Base-by-base conservation (phyloP, 2,113 vertebrate genomes). In the Phycodurus eques region DNA sequence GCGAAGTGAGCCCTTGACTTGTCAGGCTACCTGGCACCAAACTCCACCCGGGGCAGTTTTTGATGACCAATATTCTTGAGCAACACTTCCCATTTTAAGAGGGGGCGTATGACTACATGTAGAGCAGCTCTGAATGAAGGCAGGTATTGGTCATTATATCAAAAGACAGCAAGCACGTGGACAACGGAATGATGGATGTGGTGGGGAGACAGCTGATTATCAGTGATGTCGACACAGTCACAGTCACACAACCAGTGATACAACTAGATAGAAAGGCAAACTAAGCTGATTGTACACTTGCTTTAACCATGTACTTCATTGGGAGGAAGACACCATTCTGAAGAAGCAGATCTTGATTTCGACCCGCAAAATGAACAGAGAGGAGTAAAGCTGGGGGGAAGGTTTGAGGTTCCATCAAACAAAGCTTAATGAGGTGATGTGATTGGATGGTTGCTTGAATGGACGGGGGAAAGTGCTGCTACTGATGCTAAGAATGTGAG, bases 321-420 rank as follows among this genome's bases (percentile, higher is more conserved):
- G 88, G 78, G 76, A 88, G 90, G 90, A 91, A 92, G 89, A 91
- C 88, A 79, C 80, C 80, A 19, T 88, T 82, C 68, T 74, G 83
- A 65, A 54, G 80, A 72, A 8, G 54, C 76, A 59, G 44, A 39
- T 53, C 66, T 81, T 85, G 82, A 90, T 85, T 75, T 82, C 79
- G 74, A 79, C 75, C 81, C 91, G 87, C 88, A 87, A 44, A 47
- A 85, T 83, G 67, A 76, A 77, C 67, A 65, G 17, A 33, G 44
- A 49, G 1, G 57, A 47, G 22, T 27, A 3, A 11, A 54, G 65
- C 51, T 17, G 51, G 5, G 2, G 15, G 61, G 35, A 12, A n/a
- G 20, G 19, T 11, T 64, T 65, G 47, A 46, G 12, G 31, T 17
- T 35, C 31, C 59, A 35, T 31, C 59, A 35, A 35, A 17, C 31